phyloP scores from a whole-genome alignment of 2,888 invertebrate genomes.

The Meteorus cinctellus region DNA sequence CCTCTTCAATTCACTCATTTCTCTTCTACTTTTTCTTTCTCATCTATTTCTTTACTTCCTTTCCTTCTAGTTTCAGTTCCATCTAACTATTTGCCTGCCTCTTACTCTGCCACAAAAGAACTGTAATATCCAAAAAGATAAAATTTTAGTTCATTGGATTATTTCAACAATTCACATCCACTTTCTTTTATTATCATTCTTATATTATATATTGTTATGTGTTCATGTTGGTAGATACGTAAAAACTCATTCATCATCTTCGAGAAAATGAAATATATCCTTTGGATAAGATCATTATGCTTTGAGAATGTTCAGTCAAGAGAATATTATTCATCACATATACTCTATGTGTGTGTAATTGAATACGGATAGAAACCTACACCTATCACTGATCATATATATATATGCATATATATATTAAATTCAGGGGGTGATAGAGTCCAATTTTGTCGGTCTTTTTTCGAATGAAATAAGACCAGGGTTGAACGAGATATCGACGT shows the following conservation, averaged over 20 bases:
- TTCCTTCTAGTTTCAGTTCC: not conserved
- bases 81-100: not conserved
- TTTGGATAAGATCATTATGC: slow-evolving; percentile 1
- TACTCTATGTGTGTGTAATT: slow-evolving; percentile 9
- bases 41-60: not conserved
- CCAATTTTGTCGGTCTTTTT: slow-evolving; percentile 53
- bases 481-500: slow-evolving; percentile 57
- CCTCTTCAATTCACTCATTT: not conserved
- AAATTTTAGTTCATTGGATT: not conserved
- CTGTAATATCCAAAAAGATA: not conserved
- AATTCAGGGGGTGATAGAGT: slow-evolving; percentile 30
- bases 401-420: too few species aligned
- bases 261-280: not conserved
- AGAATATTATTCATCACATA: slow-evolving; percentile 11
- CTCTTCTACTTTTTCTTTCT: not conserved
- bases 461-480: slow-evolving; percentile 24
- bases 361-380: slow-evolving; percentile 18
- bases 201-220: not conserved
- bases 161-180: not conserved
- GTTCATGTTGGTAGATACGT: not conserved
- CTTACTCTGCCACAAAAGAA: not conserved
- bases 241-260: not conserved
- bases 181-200: not conserved
- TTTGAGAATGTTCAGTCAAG: slow-evolving; percentile 7
- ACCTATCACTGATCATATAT: not conserved